phyloP scores from a whole-genome alignment of 2,888 invertebrate genomes.

The Tenodera sinensis region DNA sequence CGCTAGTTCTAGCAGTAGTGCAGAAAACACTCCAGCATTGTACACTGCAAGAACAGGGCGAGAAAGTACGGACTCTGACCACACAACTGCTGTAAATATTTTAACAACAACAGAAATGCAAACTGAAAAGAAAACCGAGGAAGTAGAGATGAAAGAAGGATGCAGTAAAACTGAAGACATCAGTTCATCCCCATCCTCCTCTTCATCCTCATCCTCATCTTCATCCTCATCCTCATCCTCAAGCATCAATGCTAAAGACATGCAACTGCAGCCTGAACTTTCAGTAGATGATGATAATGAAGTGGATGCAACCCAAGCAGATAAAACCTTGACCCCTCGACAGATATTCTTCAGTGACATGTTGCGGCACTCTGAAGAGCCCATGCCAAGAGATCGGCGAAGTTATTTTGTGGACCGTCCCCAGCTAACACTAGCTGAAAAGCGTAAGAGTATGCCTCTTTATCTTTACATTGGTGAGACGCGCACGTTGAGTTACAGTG shows the following conservation, averaged over 20 bases:
- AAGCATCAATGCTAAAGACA: neutral
- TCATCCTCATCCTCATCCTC: neutral
- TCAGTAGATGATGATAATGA: neutral
- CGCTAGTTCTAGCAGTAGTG: neutral
- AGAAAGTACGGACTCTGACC: neutral
- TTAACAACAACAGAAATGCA: neutral
- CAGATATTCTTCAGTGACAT: conserved; percentile 1
- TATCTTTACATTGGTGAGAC: neutral
- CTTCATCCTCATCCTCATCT: too few species aligned
- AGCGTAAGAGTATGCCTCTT: conserved; percentile 7
- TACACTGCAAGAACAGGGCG: neutral
- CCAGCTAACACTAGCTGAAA: neutral
- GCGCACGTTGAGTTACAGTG: neutral
- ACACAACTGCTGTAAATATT: neutral
- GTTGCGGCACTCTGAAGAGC: neutral
- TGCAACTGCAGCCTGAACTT: neutral
- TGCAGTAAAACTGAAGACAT: neutral
- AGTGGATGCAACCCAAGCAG: neutral
- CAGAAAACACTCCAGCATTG: neutral
- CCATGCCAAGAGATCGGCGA: neutral
- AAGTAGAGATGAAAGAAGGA: neutral
- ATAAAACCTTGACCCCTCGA: neutral
- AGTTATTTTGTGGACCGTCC: neutral
- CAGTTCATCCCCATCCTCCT: neutral
- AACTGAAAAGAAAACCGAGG: neutral